Base-by-base conservation (phyloP, 2,888 invertebrate genomes). In the Ophion costatus region DNA sequence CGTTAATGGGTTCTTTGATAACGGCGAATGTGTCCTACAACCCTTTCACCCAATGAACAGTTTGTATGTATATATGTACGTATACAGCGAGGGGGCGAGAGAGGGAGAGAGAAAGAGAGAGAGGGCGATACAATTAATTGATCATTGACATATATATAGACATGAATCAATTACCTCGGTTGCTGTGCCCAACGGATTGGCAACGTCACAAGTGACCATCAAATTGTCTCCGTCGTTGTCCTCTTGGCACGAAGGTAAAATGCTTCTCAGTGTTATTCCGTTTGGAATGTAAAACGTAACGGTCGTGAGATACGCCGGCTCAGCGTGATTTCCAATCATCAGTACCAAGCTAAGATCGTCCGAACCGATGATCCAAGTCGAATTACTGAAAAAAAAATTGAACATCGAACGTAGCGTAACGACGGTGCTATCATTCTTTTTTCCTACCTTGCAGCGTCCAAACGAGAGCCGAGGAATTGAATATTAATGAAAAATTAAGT, bases 331-430 rank as follows among this genome's bases (percentile, higher is more conserved):
- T n/a, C 78, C 71, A 33, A 92, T 81, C 45, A 17, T 57, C 0
- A 88, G 56, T 80, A 87, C 87, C 14, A 92, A 85, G 38, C 80
- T 89, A 42, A 92, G 82, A 71, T 91, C 90, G 5, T 86, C 86
- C 5, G 92, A 92, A 29, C 92, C 92, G 22, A 92, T 91, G 11
- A 90, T 73, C 92, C 92, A 92, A 1, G 87, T 87, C 56, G 89
- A 70, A 66, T 90, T 85, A 20, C 87, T 79, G 17, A 88, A 63
- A 0, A 2, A 38, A 67, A 51, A 17, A 17, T 64, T 20, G 10
- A 74, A 45, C 10, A 29, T 24, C 59, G 1, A 61, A 4, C 38
- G 7, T 14, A 59, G 22, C 0, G 14, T 24, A 42, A 38, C 38
- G 38, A 38, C 6, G 5, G 33, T 38, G 1, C 1, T 38, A 38